A percentile compares a stretch with the other conserved stretches of the same genome.
phyloP scores from a whole-genome alignment of 1,140 invertebrate genomes.

The Vanessa tameamea region DNA sequence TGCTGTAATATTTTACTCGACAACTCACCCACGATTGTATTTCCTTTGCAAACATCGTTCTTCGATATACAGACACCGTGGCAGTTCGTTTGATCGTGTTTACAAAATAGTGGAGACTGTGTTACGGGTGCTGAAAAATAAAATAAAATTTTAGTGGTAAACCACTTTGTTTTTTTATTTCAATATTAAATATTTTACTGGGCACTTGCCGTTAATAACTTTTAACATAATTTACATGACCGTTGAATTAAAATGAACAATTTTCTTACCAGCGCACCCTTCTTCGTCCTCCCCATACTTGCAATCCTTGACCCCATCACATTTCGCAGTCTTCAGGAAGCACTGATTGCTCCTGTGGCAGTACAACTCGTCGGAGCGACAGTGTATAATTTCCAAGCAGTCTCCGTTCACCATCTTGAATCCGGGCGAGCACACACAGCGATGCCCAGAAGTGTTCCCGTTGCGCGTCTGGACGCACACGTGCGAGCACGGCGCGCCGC shows the following conservation, averaged over 20 bases:
- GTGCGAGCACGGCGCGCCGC: not conserved
- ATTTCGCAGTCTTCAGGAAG: slow-evolving; percentile 83
- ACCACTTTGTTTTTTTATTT: too few species aligned
- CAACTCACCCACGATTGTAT: slow-evolving; percentile 20
- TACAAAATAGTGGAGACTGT: slow-evolving; percentile 21
- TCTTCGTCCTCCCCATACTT: slow-evolving; percentile 85
- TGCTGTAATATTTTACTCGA: too few species aligned
- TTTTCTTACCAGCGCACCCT: slow-evolving; percentile 77
- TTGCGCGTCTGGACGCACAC: not conserved
- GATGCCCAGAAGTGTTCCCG: slow-evolving; percentile 41
- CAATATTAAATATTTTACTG: too few species aligned
- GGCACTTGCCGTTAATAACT: not conserved
- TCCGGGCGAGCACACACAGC: slow-evolving; percentile 84
- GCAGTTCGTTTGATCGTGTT: slow-evolving; percentile 43
- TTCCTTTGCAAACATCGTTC: slow-evolving; percentile 35
- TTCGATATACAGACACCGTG: slow-evolving; percentile 47
- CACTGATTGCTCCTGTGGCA: slow-evolving; percentile 84
- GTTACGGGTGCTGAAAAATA: slow-evolving; percentile 25
- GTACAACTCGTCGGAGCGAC: slow-evolving; percentile 78
- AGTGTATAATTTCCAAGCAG: slow-evolving; percentile 79
- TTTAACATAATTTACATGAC: not conserved
- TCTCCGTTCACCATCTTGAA: slow-evolving; percentile 77
- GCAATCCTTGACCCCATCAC: slow-evolving; percentile 87
- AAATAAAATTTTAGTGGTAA: not conserved
- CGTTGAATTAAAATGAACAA: slow-evolving; percentile 14